Evolutionary conservation across 2,888 invertebrate species (phyloP).

Genomic region (Tenthredo mesomela): DNA sequence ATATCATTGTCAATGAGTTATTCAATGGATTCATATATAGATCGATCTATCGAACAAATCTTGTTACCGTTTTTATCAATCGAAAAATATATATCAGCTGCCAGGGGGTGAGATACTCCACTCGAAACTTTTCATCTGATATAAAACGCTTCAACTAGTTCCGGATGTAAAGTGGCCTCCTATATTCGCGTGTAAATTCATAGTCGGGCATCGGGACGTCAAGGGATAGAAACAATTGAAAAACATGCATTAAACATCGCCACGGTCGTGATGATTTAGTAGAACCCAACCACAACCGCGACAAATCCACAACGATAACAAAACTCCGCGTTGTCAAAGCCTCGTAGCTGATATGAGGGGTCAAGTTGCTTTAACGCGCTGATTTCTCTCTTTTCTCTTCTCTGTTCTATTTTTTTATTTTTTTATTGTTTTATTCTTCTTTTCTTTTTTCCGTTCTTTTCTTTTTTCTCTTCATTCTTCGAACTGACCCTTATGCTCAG

Average conservation of each 20-base stretch:
- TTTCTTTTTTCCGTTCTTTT: neutral
- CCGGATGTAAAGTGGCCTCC: neutral
- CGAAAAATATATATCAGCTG: neutral
- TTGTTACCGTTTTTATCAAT: neutral
- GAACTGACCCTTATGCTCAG: neutral
- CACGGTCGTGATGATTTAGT: slow-evolving; percentile 3
- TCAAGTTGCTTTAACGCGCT: neutral
- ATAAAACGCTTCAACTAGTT: slow-evolving; percentile 3
- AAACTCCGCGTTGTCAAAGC: neutral
- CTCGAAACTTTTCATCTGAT: neutral
- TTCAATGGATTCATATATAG: neutral
- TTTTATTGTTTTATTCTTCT: too few relatives aligned
- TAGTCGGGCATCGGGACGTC: neutral
- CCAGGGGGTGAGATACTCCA: neutral
- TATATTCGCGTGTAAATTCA: neutral
- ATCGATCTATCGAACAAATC: neutral
- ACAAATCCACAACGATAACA: neutral
- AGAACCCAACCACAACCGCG: neutral
- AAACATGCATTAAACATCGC: slow-evolving; percentile 9
- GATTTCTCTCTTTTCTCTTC: neutral
- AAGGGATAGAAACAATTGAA: slow-evolving; percentile 10
- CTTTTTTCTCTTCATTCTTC: neutral
- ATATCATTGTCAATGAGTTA: neutral
- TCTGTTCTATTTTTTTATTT: neutral
- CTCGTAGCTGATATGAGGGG: neutral